Evolutionary conservation across 2,797 vertebrate genomes (phyloP), one percentile per base, ranked within the genome.

Genomic region (Phyllotis vaccarum): DNA sequence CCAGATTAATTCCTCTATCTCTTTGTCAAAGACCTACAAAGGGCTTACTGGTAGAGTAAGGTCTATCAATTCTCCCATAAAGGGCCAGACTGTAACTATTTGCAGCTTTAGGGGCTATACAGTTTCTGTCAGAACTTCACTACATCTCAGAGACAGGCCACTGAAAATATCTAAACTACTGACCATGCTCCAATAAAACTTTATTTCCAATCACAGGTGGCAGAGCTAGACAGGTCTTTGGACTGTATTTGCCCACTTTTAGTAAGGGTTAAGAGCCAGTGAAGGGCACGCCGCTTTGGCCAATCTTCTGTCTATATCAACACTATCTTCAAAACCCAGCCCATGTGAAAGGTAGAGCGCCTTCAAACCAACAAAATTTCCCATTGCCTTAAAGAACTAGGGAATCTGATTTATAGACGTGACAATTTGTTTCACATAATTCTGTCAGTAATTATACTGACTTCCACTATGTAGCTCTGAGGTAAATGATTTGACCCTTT

Each of bases 401-500:
- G 91, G 86, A 90, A 81, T 93, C 92, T 97, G 92, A 92, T 95
- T 89, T 95, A 94, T 58, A 74, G 66, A 79, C 79, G 31, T 68
- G 94, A 94, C 78, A 70, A 97, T 97, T 97, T 97, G 96, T 96
- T 96, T 97, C 95, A 91, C 94, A 5, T 22, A 97, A 87, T 87
- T 96, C 89, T 93, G 88, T 93, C 87, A 85, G 80, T 93, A 97
- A 96, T 93, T 95, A 92, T 76, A 96, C 82, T 31, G 5, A 91
- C 95, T 96, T 97, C 91, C 88, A 96, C 95, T 62, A 85, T n/a
- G 93, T 89, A 91, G 93, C 94, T 96, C 97, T 96, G 97, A 97
- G 94, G 97, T 96, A 98, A 97, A 96, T 96, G 95, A 97, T 95
- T 72, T 96, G 95, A 95, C 94, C 90, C 89, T 93, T 93, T 96